Base-by-base conservation (phyloP, 2,888 invertebrate genomes). In the Helobdella robusta region DNA sequence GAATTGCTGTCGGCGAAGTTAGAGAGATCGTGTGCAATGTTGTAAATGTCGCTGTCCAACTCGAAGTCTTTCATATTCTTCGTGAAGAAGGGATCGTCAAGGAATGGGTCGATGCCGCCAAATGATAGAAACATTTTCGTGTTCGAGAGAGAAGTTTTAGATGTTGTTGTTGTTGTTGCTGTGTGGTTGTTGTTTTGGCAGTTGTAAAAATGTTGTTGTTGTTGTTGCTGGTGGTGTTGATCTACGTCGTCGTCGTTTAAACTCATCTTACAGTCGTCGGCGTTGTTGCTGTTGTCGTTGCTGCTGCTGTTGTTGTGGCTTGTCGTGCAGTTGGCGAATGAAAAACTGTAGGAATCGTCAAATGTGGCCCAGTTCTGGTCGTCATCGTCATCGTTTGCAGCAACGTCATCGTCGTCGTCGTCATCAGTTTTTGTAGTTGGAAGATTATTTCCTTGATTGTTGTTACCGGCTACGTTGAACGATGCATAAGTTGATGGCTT, bases 81-180 rank as follows among this genome's bases (percentile, higher is more conserved):
- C 6, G n/a, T 28, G 50, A 62, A 62, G 34, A 62, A 62, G 20
- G 62, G 62, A 50, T 62, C 62, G 35, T 62, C 50, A 18, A 46
- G 11, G 34, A 62, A 62, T 5, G 62, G 62, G 44, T 62, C 62
- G 32, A 62, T 25, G 2, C 62, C 62, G 2, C 44, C 5, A 34
- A 62, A 62, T 3, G 62, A 62, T 1, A 62, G 56, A 2, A 56
- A 28, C 11, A 30, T 8, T n/a, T 30, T 2, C 25, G 28, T 20
- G 50, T 62, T 44, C 35, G 23, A 23, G 5, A 15, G 44, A 40
- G 5, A 18, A 8, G 6, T n/a, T 25, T 50, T n/a, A 23, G n/a
- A 4, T 54, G 54, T 54, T 54, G 23, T 54, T 54, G 54, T 20
- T 28, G 30, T 20, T 25, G 54, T 6, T 23, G 25, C 32, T 30